Evolutionary conservation across 2,888 invertebrate genomes (phyloP), one percentile per base, ranked within the genome.

Genomic region (Tenthredo amoena): DNA sequence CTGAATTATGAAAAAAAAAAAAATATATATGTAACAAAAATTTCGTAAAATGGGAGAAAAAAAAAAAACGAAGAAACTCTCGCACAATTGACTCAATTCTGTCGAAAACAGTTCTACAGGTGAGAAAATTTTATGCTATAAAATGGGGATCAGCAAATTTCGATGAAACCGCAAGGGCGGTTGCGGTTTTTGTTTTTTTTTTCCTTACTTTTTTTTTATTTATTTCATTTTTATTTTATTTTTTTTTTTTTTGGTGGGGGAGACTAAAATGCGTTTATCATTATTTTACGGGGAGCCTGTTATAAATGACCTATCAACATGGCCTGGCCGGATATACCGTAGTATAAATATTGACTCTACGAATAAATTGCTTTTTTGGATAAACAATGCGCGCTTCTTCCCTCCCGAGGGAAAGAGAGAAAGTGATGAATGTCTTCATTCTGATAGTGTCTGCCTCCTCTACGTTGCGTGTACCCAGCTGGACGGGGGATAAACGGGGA

Each of bases 321-420:
- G 18, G 31, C 37, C 18, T 10, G n/a, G 83, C 43, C 26, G 68
- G 43, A 68, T 68, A 83, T 26, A 26, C 43, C 21, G 81, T 37
- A 40, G 85, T 82, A 82, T 85, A 85, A 85, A 85, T 85, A 85
- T 85, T 85, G 81, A 81, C 85, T 85, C 58, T 65, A 85, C 81
- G 85, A 85, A 85, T 85, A 85, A 85, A 85, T 86, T 84, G 79
- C 82, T 55, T 55, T 82, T 65, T 84, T 71, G 83, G 83, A 83
- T 83, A 83, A 83, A 83, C 83, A 83, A 83, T 68, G 83, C 83
- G 34, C 40, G 65, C 65, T 82, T 50, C 62, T 68, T 68, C 47
- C 31, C n/a, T 77, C 18, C 21, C 55, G 18, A 26, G n/a, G 68
- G 47, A 34, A n/a, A 68, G 83, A 71, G 71, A 83, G 71, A 83